Evolutionary conservation across 2,797 vertebrate species (phyloP).

Genomic region (Acanthiza pusilla): DNA sequence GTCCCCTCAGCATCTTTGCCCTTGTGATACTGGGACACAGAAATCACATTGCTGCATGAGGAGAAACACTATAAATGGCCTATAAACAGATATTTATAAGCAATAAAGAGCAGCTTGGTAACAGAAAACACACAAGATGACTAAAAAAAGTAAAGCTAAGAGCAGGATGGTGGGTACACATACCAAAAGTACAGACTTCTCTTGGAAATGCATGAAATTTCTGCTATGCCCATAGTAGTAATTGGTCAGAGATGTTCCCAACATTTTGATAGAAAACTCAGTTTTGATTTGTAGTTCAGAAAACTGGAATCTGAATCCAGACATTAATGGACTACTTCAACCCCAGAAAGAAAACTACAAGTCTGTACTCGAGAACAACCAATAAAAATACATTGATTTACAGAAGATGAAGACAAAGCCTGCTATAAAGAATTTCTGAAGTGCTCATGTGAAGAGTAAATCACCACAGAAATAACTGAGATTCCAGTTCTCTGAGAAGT

Average conservation of each 20-base stretch:
- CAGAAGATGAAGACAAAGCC: background rate
- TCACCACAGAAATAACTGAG: background rate
- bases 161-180: rapidly evolving
- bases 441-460: background rate
- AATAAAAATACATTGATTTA: background rate
- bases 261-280: background rate
- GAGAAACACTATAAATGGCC: background rate
- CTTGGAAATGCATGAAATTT: background rate
- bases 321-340: background rate
- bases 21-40: background rate
- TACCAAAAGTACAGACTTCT: background rate
- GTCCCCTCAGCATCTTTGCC: background rate
- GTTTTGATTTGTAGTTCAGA: background rate
- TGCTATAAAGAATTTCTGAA: background rate
- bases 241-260: background rate
- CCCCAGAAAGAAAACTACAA: background rate
- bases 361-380: background rate
- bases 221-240: background rate
- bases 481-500: background rate
- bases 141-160: background rate
- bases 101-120: background rate
- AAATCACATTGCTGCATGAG: background rate
- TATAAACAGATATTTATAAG: background rate
- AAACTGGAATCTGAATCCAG: background rate
- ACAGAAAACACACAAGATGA: background rate